phyloP scores from a whole-genome alignment of 2,888 invertebrate genomes.

The Exocentrus adspersus region DNA sequence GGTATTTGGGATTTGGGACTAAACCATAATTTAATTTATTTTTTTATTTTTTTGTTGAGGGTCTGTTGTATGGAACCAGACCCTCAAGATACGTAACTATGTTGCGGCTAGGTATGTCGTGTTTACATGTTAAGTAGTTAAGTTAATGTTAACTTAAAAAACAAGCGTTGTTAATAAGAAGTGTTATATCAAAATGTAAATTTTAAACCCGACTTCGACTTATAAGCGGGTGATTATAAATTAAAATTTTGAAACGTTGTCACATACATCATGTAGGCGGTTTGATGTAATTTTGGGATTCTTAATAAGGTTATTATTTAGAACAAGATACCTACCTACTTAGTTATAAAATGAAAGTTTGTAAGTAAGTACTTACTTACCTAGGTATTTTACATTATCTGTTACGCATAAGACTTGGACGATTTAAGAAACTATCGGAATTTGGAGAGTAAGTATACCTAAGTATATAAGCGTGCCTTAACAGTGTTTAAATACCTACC shows the following conservation, averaged over 20 bases:
- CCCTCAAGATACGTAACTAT: too few relatives aligned
- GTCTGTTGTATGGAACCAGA: too few relatives aligned
- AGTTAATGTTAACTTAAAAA: not conserved
- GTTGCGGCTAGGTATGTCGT: too few relatives aligned
- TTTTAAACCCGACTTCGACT: not conserved
- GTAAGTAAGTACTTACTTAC: too few relatives aligned
- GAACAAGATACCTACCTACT: too few relatives aligned
- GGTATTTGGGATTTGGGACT: too few relatives aligned
- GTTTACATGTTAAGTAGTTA: too few relatives aligned
- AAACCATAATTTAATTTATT: too few relatives aligned
- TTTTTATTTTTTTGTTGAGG: too few relatives aligned
- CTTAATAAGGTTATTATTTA: slow-evolving; percentile 14
- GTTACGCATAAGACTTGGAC: slow-evolving; percentile 10
- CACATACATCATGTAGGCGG: not conserved
- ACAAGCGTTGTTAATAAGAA: not conserved
- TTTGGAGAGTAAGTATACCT: slow-evolving; percentile 14
- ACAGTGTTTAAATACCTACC: slow-evolving; percentile 5
- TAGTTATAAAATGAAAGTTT: slow-evolving; percentile 19
- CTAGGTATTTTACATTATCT: not conserved
- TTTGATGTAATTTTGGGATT: not conserved
- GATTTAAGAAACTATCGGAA: slow-evolving; percentile 23
- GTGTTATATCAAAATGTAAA: not conserved
- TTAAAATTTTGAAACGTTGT: not conserved
- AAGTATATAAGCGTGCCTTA: too few relatives aligned
- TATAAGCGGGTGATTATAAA: not conserved